Evolutionary conservation across 1,140 invertebrate genomes (phyloP), one percentile per base, ranked within the genome.

Genomic region (Calliopsis andreniformis): DNA sequence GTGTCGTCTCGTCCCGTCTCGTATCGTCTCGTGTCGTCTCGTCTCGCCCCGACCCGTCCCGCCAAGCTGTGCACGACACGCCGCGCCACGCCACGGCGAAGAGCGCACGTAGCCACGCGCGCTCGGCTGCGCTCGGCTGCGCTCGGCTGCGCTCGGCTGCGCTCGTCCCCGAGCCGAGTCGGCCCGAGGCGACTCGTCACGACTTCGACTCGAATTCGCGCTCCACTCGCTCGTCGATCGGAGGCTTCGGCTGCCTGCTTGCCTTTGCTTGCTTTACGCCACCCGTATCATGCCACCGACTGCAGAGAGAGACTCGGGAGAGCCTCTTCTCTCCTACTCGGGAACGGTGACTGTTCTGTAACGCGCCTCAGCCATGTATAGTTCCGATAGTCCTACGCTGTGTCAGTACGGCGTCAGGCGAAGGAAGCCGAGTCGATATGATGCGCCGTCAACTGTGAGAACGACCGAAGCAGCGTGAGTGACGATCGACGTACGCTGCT

Each of bases 341-440:
- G n/a, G 7, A 56, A 67, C 43, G 63, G 66, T 56, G 71, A 64
- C 72, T 78, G 58, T 73, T 71, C 82, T 58, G 78, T 73, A 84
- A 76, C 55, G 66, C 82, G 66, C 82, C 66, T 81, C 63, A 66
- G 71, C 62, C 56, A 35, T 72, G 43, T 63, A 67, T 64, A 69
- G 82, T 61, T 63, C 47, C 72, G 30, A 80, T 76, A 68, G 63
- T 69, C 28, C 12, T 47, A 80, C 63, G 66, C 30, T 51, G 56
- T 28, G 63, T 23, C 30, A 51, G 63, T 32, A 23, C 28, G 28
- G 39, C 67, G 28, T 58, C 23, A 14, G n/a, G 1, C 42, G 55
- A 59, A 70, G 20, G 56, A 45, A 70, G 23, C 56, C 56, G 30
- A 71, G 56, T 62, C 68, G 56, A 61, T 70, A 70, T n/a, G 43